phyloP scores from a whole-genome alignment of 1,140 invertebrate genomes.

The Hylyphantes graminicola region DNA sequence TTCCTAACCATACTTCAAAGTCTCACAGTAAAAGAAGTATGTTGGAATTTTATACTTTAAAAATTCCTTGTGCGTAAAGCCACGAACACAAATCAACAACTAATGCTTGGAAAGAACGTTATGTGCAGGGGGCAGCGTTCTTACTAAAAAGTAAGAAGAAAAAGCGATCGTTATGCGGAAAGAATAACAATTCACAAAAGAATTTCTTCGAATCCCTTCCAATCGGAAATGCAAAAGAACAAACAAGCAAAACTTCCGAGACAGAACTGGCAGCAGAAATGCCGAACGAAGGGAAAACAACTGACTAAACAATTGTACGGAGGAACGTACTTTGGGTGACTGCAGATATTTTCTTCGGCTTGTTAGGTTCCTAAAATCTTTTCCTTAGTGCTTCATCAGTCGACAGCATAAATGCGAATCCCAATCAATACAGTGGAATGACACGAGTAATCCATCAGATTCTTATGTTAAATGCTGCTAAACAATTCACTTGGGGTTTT shows the following conservation, averaged over 20 bases:
- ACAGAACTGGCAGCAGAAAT: not conserved
- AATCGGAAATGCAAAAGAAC: conserved; percentile 2
- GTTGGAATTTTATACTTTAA: not conserved
- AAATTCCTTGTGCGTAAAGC: conserved; percentile 22
- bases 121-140: not conserved
- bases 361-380: conserved; percentile 18
- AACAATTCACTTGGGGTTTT: too few relatives aligned
- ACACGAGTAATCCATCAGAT: too few relatives aligned
- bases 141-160: not conserved
- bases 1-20: not conserved
- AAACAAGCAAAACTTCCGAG: not conserved
- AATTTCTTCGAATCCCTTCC: not conserved
- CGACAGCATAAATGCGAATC: too few relatives aligned
- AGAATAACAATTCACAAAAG: not conserved
- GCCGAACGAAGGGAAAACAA: not conserved
- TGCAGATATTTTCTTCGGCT: not conserved
- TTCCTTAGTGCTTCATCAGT: not conserved
- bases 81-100: conserved; percentile 20
- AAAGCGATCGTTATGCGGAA: conserved; percentile 17
- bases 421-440: too few relatives aligned
- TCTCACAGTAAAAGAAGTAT: not conserved
- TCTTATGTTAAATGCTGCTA: too few relatives aligned
- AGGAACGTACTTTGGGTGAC: not conserved
- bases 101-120: not conserved
- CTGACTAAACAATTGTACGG: not conserved